Percentiles rank a stretch among this genome's conserved stretches.
phyloP scores from a whole-genome alignment of 2,888 invertebrate species.

The Drosophila anomalata region DNA sequence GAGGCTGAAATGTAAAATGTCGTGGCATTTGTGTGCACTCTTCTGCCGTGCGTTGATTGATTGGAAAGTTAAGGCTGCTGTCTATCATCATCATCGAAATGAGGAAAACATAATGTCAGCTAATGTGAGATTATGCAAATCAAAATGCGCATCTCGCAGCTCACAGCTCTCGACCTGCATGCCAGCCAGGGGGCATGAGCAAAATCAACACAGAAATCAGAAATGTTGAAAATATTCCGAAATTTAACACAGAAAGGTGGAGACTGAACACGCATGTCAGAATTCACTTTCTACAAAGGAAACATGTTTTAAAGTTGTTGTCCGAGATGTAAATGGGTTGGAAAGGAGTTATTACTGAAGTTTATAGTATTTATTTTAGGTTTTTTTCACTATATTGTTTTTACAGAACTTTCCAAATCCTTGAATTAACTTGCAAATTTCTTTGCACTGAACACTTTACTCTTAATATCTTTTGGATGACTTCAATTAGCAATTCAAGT shows the following conservation, averaged over 20 bases:
- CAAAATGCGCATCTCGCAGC: constrained; percentile 35
- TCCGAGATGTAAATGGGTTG: constrained; percentile 12
- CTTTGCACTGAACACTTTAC: constrained; percentile 1
- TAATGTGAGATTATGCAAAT: constrained; percentile 67
- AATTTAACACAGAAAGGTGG: constrained; percentile 12
- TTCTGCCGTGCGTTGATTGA: constrained; percentile 36
- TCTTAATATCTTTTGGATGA: constrained; percentile 53
- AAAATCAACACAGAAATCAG: constrained; percentile 33
- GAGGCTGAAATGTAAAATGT: constrained; percentile 24
- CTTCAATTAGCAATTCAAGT: constrained; percentile 59
- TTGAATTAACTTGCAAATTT: neutral
- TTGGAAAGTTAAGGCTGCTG: constrained; percentile 61
- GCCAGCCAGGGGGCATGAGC: constrained; percentile 31
- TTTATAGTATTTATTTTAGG: neutral
- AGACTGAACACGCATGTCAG: constrained; percentile 24
- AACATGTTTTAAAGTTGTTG: constrained; percentile 8
- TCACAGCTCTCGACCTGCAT: constrained; percentile 56
- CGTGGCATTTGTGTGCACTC: constrained; percentile 34
- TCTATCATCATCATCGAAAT: constrained; percentile 45
- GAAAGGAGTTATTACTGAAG: constrained; percentile 2
- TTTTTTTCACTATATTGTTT: too few relatives aligned
- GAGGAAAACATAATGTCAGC: constrained; percentile 65
- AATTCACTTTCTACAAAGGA: constrained; percentile 43
- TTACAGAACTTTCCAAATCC: neutral
- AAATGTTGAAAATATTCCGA: constrained; percentile 40